Percentiles rank a stretch among this genome's conserved stretches.
These are phyloP conservation scores for Mionectes olivaceus DNA, from an alignment of 2,797 vertebrate genomes.

Conservation along the genomic window DNA sequence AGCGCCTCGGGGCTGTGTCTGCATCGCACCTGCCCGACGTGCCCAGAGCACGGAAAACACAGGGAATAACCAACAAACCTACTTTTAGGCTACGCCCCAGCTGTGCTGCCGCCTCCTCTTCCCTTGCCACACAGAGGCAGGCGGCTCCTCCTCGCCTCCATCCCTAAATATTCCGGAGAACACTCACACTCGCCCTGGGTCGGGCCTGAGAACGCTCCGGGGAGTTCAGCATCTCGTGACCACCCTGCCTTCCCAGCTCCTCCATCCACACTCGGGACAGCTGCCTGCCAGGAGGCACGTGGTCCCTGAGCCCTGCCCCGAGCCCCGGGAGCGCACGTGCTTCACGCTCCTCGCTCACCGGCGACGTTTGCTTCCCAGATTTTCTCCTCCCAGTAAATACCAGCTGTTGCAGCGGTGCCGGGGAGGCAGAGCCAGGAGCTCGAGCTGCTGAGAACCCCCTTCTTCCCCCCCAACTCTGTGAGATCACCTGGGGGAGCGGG, in stretches of 20 bases:
- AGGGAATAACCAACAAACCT: neutral
- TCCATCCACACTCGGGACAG: neutral
- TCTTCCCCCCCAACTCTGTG: neutral
- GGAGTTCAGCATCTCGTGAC: neutral
- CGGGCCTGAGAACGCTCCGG: too few species aligned
- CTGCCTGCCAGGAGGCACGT: neutral
- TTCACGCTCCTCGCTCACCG: neutral
- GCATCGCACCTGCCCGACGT: neutral
- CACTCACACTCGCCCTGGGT: neutral
- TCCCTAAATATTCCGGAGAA: neutral
- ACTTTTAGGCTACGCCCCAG: neutral
- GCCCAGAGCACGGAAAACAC: neutral
- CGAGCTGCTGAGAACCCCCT: neutral
- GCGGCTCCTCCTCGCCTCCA: neutral
- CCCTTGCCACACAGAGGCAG: neutral
- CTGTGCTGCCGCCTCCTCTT: neutral
- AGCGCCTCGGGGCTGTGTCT: neutral
- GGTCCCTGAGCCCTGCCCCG: neutral
- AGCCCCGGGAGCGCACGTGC: neutral
- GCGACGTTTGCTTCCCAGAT: neutral
- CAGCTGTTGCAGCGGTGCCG: neutral
- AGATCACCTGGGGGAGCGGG: neutral
- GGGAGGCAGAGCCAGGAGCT: neutral
- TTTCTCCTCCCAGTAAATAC: constrained; percentile 3
- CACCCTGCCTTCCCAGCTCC: neutral